Base-by-base conservation (phyloP, 2,113 vertebrate species). In the Aphelocoma coerulescens region DNA sequence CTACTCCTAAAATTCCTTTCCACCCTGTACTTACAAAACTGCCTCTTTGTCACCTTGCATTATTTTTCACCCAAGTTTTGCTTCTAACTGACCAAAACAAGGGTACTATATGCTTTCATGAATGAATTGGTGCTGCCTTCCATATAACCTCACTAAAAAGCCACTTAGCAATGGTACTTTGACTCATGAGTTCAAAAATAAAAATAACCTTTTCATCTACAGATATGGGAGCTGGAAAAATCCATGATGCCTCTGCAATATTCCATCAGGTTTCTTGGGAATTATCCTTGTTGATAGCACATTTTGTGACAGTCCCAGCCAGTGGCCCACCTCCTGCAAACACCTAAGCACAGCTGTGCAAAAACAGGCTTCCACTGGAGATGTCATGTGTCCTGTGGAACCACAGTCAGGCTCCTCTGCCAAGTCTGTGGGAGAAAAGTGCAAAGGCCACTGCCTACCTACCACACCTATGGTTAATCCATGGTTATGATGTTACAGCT, bases 321-420 rank as follows among this genome's bases (percentile, higher is more conserved):
- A 74, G 11, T 1, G 8, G 33, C 7, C 1, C 6, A 8, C 4
- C 13, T 85, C 72, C 80, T 19, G 15, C 48, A 78, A 48, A 39
- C 7, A 78, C 7, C 37, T 17, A 67, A 75, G 35, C 43, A 69
- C 5, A 41, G 14, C 3, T 63, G 52, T 35, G 21, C 63, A 81
- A 18, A 66, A 85, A 69, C 9, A 13, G 67, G 30, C 24, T 91
- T 37, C 54, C 41, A 30, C 12, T n/a, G 48, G 74, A 43, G 33
- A 62, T 0, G 0, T 15, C 0, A 0, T 14, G 11, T 13, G 26
- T 55, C 41, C 46, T 6, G 11, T 18, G 37, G 71, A 92, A 57
- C 41, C 18, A 2, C 5, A 26, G 48, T 3, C 68, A 54, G 2
- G 0, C 44, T 65, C 3, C 1, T 26, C 71, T 62, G 74, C 30